Base-by-base conservation (phyloP, 2,888 invertebrate species). In the Blastobasis adustella region DNA sequence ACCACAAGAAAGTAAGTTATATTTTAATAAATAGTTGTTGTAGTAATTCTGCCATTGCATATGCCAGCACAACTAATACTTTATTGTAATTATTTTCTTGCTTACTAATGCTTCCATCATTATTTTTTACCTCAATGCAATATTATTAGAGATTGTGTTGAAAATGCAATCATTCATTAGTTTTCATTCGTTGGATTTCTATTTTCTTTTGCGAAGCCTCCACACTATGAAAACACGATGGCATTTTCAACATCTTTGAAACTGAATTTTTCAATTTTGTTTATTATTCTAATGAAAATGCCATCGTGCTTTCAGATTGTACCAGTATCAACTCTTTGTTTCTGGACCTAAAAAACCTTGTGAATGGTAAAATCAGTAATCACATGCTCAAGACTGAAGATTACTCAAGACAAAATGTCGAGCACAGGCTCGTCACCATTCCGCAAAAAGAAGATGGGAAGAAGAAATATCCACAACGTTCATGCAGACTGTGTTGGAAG, bases 251-350 rank as follows among this genome's bases (percentile, higher is more conserved):
- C 88, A 86, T 80, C 72, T 58, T 42, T 37, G 45, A 45, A 38
- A 23, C 10, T 45, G n/a, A 23, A 45, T 3, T 51, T 47, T n/a
- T 45, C 58, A 62, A 65, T 63, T 66, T 64, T 60, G 59, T 71
- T 51, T 58, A 67, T 60, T 62, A 63, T 62, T 62, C 64, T 73
- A 79, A 72, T 82, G 86, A 88, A 86, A 88, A 89, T 87, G 85
- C 80, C 80, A 86, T 85, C 89, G 85, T 89, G 86, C 74, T 89
- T 89, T 88, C 89, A 89, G 89, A 89, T 88, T 79, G 83, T 58
- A 76, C 79, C 78, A 76, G 83, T 72, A 74, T 87, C 72, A 85
- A 74, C 73, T 80, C 89, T 64, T 80, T 88, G 71, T 86, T 87
- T 77, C 79, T 83, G 75, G 82, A 87, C 71, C 79, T 87, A 70